These are phyloP conservation scores for Actenoides hombroni DNA, from an alignment of 2,113 vertebrate genomes.

Conservation along the genomic window DNA sequence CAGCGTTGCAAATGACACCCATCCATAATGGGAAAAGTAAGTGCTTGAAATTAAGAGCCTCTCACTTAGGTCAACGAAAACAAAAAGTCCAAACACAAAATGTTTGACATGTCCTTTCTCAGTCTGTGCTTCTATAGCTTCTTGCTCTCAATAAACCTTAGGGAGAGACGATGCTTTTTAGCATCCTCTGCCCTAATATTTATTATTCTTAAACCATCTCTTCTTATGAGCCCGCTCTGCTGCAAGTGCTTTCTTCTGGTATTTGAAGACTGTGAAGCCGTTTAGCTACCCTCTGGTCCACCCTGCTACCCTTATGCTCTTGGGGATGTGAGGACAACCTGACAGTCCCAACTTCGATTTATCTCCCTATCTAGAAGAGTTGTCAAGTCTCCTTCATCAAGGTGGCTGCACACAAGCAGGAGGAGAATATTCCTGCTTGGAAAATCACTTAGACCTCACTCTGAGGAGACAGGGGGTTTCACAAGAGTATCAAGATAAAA, in stretches of 20 bases:
- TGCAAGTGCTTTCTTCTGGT: not conserved
- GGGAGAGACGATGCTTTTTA: not conserved
- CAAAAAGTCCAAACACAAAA: not conserved
- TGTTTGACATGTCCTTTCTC: not conserved
- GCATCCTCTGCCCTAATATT: accelerated
- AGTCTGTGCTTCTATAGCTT: not conserved
- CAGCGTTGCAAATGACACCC: not conserved
- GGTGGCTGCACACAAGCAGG: accelerated
- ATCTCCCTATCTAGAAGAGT: not conserved
- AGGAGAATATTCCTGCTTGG: not conserved
- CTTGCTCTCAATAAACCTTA: not conserved
- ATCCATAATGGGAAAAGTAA: not conserved
- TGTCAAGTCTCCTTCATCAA: not conserved
- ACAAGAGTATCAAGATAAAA: not conserved
- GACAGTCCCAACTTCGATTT: not conserved
- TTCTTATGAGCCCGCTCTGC: accelerated
- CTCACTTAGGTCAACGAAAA: not conserved
- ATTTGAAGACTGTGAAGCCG: not conserved
- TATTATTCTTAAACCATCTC: not conserved
- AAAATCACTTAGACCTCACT: not conserved
- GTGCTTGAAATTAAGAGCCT: constrained; percentile 22
- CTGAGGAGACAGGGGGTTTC: not conserved
- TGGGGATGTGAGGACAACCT: not conserved
- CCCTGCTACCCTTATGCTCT: not conserved
- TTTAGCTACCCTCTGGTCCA: not conserved